Base-by-base conservation (phyloP, 2,888 invertebrate genomes). In the Platerodrilus igneus region DNA sequence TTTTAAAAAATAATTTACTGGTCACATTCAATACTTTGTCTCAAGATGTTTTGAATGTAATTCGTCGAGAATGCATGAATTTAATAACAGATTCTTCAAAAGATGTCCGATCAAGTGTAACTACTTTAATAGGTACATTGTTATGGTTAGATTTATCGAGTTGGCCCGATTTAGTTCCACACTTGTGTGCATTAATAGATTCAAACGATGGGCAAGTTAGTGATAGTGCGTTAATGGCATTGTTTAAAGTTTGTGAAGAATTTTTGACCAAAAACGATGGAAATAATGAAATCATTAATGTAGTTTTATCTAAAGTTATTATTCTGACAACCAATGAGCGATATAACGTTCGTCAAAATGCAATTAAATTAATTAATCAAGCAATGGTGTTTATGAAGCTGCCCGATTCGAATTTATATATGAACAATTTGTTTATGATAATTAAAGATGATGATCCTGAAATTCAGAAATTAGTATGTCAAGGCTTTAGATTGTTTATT, bases 221-320 rank as follows among this genome's bases (percentile, higher is more conserved):
- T 66, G 96, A 97, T 80, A 95, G 96, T 57, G 90, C 97, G 23
- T 91, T 99, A 70, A 94, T 94, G 54, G 95, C 97, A 7, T 68
- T 99, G 49, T 95, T 97, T 68, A 97, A 97, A 70, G 94, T 99
- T 35, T 99, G 97, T 69, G 99, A 99, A 73, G 99, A 99, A 39
- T 55, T 53, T 34, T 37, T 54, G 19, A 86, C 35, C 68, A 92
- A 92, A 62, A 86, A 84, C 53, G 87, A 88, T 62, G 81, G 83
- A 13, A 68, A 88, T 18, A 87, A 88, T 64, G 76, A 88, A 51
- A 92, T 94, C 2, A 70, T 95, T 7, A 89, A 93, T 71, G 76
- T 91, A 51, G 77, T 96, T 54, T 90, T 96, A 60, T 92, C 94
- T 5, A 94, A 94, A 71, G 93, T 96, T 66, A 33, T 46, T 21